Conservation (phyloP, 2,113 vertebrate species). For the Meleagris gallopavo region DNA sequence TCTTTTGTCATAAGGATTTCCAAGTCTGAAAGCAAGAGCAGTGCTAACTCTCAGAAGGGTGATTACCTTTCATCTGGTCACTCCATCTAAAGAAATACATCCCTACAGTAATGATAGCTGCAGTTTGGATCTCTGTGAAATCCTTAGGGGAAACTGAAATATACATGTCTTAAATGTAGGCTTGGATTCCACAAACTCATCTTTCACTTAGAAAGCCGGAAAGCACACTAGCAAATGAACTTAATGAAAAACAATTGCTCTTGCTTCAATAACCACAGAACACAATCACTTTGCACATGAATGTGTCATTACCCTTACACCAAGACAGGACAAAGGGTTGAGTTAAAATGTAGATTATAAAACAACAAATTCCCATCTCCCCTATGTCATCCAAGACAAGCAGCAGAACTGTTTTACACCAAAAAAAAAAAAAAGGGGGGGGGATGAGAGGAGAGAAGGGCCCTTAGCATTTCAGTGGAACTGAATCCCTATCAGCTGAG, state of each 20-base stretch:
- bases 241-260: background rate
- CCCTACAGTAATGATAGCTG: background rate
- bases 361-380: background rate
- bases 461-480: background rate
- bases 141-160: background rate
- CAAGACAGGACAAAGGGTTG: background rate
- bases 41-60: background rate
- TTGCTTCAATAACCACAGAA: background rate
- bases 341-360: background rate
- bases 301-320: background rate
- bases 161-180: background rate
- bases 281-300: background rate
- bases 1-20: background rate
- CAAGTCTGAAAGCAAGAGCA: background rate
- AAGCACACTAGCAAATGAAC: background rate
- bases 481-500: background rate
- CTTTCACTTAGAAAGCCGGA: background rate
- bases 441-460: background rate
- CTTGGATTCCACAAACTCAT: background rate
- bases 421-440: background rate
- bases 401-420: background rate
- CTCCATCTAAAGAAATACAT: background rate
- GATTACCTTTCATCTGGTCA: background rate
- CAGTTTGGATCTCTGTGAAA: background rate
- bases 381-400: background rate